Evolutionary conservation across 2,888 invertebrate species (phyloP).

Genomic region (Eupithecia abbreviata): DNA sequence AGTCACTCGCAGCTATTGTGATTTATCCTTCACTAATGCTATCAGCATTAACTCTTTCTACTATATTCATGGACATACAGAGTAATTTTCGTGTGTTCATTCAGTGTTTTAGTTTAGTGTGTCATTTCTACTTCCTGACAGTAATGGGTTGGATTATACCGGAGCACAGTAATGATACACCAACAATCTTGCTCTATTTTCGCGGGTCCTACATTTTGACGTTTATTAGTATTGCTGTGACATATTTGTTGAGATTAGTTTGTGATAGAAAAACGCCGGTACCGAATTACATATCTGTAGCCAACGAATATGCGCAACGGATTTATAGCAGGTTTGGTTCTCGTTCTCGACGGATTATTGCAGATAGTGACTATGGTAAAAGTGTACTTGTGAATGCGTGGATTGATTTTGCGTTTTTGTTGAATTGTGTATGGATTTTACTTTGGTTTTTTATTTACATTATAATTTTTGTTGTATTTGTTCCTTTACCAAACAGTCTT

Average conservation of each 20-base stretch:
- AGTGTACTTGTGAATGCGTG: conserved; percentile 29
- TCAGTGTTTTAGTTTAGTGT: conserved; percentile 38
- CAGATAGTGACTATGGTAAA: conserved; percentile 1
- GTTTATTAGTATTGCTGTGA: conserved; percentile 22
- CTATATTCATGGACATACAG: conserved; percentile 38
- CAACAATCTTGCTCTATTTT: conserved; percentile 41
- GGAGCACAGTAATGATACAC: conserved; percentile 37
- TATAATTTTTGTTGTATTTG: conserved; percentile 20
- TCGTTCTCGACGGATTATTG: conserved; percentile 29
- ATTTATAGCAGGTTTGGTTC: conserved; percentile 22
- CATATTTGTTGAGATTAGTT: conserved; percentile 25
- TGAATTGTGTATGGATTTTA: conserved; percentile 33
- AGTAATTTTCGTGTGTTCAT: conserved; percentile 36
- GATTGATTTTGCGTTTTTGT: conserved; percentile 35
- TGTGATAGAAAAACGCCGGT: conserved; percentile 20
- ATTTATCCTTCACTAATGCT: conserved; percentile 42
- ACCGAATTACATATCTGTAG: conserved; percentile 19
- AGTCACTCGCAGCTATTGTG: conserved; percentile 38
- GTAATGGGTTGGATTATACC: conserved; percentile 39
- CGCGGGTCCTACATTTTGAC: conserved; percentile 44
- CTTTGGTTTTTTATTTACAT: conserved; percentile 30
- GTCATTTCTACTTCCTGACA: conserved; percentile 43
- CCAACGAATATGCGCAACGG: conserved; percentile 30
- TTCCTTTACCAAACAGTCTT: conserved; percentile 22
- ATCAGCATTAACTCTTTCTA: conserved; percentile 37